Conservation (phyloP, 1,140 invertebrate species). For the Yoshiicerus persimilis region DNA sequence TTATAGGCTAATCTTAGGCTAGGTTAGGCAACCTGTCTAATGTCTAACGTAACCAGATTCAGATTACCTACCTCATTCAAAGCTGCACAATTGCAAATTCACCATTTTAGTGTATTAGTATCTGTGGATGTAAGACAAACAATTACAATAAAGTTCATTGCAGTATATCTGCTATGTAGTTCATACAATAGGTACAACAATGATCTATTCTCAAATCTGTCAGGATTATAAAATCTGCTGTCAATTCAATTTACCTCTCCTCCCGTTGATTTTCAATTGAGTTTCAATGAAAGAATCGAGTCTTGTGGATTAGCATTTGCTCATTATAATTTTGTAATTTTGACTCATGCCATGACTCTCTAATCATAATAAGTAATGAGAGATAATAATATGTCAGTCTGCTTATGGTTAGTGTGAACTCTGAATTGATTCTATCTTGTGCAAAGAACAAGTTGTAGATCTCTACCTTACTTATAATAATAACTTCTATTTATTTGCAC, state of each 20-base stretch:
- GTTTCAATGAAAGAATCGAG: neutral
- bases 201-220: neutral
- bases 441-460: neutral
- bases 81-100: neutral
- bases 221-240: neutral
- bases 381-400: neutral
- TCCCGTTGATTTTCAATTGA: neutral
- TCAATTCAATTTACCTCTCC: neutral
- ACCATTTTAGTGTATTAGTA: too few relatives aligned
- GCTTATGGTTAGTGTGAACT: neutral
- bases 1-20: conserved; percentile 13
- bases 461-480: neutral
- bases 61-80: neutral
- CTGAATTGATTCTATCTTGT: neutral
- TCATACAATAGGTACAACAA: neutral
- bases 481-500: neutral
- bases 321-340: conserved; percentile 16
- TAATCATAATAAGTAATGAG: conserved; percentile 10
- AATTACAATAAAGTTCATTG: neutral
- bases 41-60: conserved; percentile 1
- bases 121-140: too few relatives aligned
- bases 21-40: neutral
- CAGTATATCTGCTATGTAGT: neutral
- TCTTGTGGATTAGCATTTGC: neutral
- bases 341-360: neutral